Conservation (phyloP, 2,888 invertebrate species). For the Ypsolopha scabrella region DNA sequence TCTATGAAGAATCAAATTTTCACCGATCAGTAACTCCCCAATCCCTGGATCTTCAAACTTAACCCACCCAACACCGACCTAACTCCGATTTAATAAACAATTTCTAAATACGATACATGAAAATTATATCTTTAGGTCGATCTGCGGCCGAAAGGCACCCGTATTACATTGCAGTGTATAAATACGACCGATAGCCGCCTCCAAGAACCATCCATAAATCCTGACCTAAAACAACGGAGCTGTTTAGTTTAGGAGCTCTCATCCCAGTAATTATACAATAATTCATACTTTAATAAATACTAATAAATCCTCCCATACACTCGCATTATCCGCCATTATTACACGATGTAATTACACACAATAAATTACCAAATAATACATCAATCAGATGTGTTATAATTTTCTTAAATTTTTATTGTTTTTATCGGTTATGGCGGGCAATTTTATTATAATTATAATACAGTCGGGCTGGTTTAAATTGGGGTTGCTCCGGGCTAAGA, state of each 20-base stretch:
- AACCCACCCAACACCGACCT: background rate
- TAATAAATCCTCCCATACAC: conserved; percentile 56
- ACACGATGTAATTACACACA: conserved; percentile 67
- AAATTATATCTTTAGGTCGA: background rate
- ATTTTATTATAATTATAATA: conserved; percentile 70
- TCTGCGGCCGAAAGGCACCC: conserved; percentile 11
- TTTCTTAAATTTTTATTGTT: conserved; percentile 49
- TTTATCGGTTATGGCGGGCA: conserved; percentile 43
- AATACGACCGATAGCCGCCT: conserved; percentile 44
- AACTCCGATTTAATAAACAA: background rate
- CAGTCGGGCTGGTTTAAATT: conserved; percentile 48
- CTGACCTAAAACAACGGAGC: conserved; percentile 60
- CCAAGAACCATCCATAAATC: conserved; percentile 60
- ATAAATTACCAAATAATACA: conserved; percentile 71
- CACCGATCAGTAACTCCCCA: no score
- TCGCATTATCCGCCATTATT: conserved; percentile 63
- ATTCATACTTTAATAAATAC: conserved; percentile 70
- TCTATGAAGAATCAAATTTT: no score
- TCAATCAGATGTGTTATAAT: conserved; percentile 71
- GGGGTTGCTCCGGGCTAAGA: conserved; percentile 62
- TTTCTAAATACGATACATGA: conserved; percentile 1
- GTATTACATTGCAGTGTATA: conserved; percentile 33
- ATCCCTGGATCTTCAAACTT: background rate
- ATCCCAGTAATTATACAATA: conserved; percentile 68
- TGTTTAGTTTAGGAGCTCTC: conserved; percentile 65